Base-by-base conservation (phyloP, 2,888 invertebrate species). In the Psylliodes chrysocephalus region DNA sequence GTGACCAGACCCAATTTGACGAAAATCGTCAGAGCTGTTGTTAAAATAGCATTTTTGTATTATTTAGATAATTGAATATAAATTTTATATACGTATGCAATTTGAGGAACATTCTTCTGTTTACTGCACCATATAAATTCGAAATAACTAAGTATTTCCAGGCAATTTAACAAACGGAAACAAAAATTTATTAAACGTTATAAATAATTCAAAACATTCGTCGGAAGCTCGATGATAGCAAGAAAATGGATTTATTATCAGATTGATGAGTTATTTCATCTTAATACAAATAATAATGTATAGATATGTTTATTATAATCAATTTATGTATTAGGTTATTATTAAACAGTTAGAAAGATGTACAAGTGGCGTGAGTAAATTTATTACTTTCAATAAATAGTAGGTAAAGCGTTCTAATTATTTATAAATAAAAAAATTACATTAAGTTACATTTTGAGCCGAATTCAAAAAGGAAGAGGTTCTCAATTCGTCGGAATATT, bases 101-200 rank as follows among this genome's bases (percentile, higher is more conserved):
- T 60, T 64, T 54, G 60, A 56, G 56, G 44, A 46, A 51, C 42
- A 17, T 56, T 51, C 49, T 49, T 40, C 56, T 64, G 55, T 42
- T 51, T 35, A 42, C 44, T 42, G 49, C 44, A 55, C 60, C 60
- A 47, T 60, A 40, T 59, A 60, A 47, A 64, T 46, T 60, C 38
- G 22, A 64, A 60, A 60, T 55, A 56, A 60, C 42, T 60, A 52
- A 64, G 55, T 38, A 64, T 64, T 64, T 64, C 64, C 56, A 53
- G 35, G 56, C 64, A 64, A 64, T 64, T 64, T 64, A 64, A 64
- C 64, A 33, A 60, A 64, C 64, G 60, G 64, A 64, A 64, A 64
- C 64, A 60, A 56, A 60, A 60, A 60, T 64, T 52, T 52, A 64
- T 40, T 49, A 56, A 55, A 25, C 22, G 56, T 28, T 18, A 56